These are phyloP conservation scores for Cryptocephalus moraei DNA, from an alignment of 2,888 invertebrate species.

Conservation along the genomic window DNA sequence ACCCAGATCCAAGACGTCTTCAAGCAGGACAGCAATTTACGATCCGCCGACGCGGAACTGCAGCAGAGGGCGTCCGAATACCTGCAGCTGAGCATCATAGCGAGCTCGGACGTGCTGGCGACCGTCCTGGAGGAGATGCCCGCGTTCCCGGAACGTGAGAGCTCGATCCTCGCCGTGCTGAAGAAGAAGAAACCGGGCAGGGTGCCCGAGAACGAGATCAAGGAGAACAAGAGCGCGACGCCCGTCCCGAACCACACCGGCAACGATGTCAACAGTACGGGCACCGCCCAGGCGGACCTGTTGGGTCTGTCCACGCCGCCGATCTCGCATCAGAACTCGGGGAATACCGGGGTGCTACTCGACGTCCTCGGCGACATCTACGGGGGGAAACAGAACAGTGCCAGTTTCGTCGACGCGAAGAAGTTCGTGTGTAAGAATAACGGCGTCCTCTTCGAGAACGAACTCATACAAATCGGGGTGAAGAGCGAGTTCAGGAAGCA, in stretches of 20 bases:
- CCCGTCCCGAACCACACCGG: slow-evolving; percentile 43
- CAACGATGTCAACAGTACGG: slow-evolving; percentile 40
- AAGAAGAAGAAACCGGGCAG: slow-evolving; percentile 98
- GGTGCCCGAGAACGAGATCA: slow-evolving; percentile 78
- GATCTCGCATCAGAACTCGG: slow-evolving; percentile 51
- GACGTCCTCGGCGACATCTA: slow-evolving; percentile 90
- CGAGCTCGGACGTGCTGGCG: slow-evolving; percentile 93
- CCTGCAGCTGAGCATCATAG: slow-evolving; percentile 89
- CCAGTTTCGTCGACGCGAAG: slow-evolving; percentile 50
- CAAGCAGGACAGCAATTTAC: slow-evolving; percentile 86
- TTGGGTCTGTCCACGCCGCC: slow-evolving; percentile 84
- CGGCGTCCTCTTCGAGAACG: slow-evolving; percentile 97
- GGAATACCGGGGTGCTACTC: slow-evolving; percentile 70
- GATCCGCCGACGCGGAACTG: slow-evolving; percentile 95
- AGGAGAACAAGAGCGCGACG: slow-evolving; percentile 71
- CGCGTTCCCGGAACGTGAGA: slow-evolving; percentile 97
- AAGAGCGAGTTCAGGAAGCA: slow-evolving; percentile 96
- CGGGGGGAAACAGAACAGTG: slow-evolving; percentile 36
- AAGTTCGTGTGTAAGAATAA: slow-evolving; percentile 97
- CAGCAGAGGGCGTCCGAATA: slow-evolving; percentile 98
- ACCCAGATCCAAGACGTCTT: slow-evolving; percentile 88
- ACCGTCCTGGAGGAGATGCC: slow-evolving; percentile 99
- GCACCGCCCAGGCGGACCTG: slow-evolving; percentile 51
- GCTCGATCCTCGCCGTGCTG: slow-evolving; percentile 91
- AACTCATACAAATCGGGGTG: slow-evolving; percentile 93